phyloP scores from a whole-genome alignment of 2,888 invertebrate genomes.

The Xiphydria camelus region DNA sequence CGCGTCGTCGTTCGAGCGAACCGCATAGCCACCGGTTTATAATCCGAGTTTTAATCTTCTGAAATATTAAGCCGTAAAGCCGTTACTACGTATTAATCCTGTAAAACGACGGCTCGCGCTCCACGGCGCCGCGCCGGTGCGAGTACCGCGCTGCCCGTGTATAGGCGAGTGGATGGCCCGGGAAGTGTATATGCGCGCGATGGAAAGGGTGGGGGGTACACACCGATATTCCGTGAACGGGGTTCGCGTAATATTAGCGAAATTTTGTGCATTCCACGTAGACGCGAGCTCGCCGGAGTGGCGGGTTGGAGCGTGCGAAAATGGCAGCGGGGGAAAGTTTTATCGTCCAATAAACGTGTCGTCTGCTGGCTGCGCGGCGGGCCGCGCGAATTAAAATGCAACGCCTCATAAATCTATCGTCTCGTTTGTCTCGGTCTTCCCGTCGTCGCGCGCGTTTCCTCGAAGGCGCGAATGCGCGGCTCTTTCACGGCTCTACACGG shows the following conservation, averaged over 20 bases:
- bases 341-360: conserved; percentile 54
- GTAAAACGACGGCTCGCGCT: conserved; percentile 22
- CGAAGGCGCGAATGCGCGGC: too few species aligned
- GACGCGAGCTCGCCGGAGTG: conserved; percentile 19
- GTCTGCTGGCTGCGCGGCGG: conserved; percentile 39
- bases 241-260: conserved; percentile 40
- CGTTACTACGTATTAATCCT: conserved; percentile 34
- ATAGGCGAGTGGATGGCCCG: too few species aligned
- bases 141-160: conserved; percentile 19
- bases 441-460: neutral
- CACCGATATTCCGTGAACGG: conserved; percentile 6
- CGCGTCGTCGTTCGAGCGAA: too few species aligned
- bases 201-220: neutral
- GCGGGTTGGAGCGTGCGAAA: conserved; percentile 1
- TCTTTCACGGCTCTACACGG: too few species aligned
- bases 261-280: conserved; percentile 49
- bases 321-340: conserved; percentile 42
- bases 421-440: conserved; percentile 23
- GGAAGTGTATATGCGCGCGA: too few species aligned
- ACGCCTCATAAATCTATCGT: conserved; percentile 46
- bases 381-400: conserved; percentile 46
- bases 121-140: neutral
- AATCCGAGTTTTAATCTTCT: conserved; percentile 27
- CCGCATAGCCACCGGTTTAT: conserved; percentile 13
- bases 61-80: conserved; percentile 33